Evolutionary conservation across 2,888 invertebrate genomes (phyloP).

Genomic region (Rosalia funebris): DNA sequence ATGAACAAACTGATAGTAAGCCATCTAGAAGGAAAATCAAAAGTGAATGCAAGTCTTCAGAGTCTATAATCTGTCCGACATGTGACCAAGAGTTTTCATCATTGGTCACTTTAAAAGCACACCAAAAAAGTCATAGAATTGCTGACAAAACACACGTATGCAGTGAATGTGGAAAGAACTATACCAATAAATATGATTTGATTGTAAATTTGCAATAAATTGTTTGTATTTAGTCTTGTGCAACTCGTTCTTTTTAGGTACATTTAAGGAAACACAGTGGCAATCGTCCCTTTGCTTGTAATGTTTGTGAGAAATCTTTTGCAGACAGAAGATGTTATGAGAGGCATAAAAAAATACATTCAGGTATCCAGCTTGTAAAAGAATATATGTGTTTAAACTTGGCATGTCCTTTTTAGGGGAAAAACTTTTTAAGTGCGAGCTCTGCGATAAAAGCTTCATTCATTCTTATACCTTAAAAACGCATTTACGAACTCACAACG

Average conservation of each 20-base stretch:
- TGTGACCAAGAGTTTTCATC: conserved; percentile 33
- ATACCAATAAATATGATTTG: conserved; percentile 50
- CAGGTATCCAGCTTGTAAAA: too few relatives aligned
- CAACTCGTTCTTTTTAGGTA: conserved; percentile 38
- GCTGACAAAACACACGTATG: conserved; percentile 45
- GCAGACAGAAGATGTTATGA: conserved; percentile 50
- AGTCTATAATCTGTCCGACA: conserved; percentile 4
- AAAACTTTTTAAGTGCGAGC: conserved; percentile 47
- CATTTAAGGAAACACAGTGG: conserved; percentile 52
- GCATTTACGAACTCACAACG: conserved; percentile 50
- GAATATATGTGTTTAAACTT: background rate
- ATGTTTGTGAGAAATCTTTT: conserved; percentile 49
- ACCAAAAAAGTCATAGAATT: conserved; percentile 44
- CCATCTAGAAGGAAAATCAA: too few relatives aligned
- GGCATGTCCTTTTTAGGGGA: conserved; percentile 42
- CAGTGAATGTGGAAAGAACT: conserved; percentile 48
- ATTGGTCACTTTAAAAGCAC: conserved; percentile 33
- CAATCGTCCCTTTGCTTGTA: conserved; percentile 47
- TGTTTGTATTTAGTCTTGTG: background rate
- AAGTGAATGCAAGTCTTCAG: too few relatives aligned
- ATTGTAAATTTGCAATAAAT: conserved; percentile 35
- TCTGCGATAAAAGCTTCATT: conserved; percentile 51
- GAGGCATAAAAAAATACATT: conserved; percentile 53
- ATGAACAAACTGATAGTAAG: too few relatives aligned
- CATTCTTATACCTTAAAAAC: conserved; percentile 50